These are phyloP conservation scores for Calameuta pallipes DNA, from an alignment of 2,888 invertebrate genomes.

Conservation along the genomic window DNA sequence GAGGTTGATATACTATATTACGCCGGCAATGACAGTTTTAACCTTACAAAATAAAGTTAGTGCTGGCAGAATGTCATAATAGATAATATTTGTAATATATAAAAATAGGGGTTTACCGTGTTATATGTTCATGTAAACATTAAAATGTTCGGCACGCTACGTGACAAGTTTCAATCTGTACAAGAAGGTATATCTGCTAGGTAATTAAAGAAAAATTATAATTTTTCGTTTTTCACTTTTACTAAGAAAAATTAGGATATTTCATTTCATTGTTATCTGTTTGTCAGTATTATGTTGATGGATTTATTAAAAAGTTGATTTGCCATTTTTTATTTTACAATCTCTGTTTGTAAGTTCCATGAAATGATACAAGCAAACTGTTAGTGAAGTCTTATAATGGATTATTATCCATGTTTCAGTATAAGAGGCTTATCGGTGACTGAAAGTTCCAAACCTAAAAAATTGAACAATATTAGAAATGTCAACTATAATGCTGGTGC, in stretches of 20 bases:
- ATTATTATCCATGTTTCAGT: slow-evolving; percentile 37
- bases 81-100: background rate
- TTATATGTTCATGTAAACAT: background rate
- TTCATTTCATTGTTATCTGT: too few species aligned
- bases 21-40: background rate
- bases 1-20: background rate
- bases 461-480: slow-evolving; percentile 37
- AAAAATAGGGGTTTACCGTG: background rate
- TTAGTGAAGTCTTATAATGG: background rate
- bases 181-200: slow-evolving; percentile 64
- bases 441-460: slow-evolving; percentile 47
- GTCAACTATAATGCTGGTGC: slow-evolving; percentile 75
- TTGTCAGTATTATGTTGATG: too few species aligned
- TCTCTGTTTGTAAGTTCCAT: background rate
- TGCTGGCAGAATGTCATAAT: background rate
- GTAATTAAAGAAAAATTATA: slow-evolving; percentile 35
- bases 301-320: background rate
- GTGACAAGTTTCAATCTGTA: slow-evolving; percentile 61
- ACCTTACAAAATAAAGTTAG: background rate
- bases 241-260: too few species aligned
- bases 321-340: slow-evolving; percentile 1
- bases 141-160: slow-evolving; percentile 59
- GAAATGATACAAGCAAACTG: background rate
- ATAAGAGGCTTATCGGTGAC: slow-evolving; percentile 54
- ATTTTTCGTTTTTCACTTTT: background rate